Base-by-base conservation (phyloP, 2,888 invertebrate species). In the Melanargia galathea region DNA sequence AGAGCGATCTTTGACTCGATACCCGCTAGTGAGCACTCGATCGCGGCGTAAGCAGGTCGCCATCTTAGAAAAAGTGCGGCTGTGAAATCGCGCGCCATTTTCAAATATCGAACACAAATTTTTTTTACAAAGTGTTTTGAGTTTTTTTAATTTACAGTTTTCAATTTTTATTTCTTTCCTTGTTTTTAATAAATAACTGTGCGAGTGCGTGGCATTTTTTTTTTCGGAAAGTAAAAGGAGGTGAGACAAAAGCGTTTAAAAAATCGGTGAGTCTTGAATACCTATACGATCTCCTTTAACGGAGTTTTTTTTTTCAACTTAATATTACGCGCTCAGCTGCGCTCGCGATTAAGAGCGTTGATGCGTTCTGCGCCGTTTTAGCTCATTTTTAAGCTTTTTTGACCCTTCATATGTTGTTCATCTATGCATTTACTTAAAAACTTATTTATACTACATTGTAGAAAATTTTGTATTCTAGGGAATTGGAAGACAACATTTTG, bases 1-100 rank as follows among this genome's bases (percentile, higher is more conserved):
- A 89, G 88, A 87, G 87, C 83, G 84, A 77, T 82, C 79, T 77
- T 73, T 69, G 74, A 70, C 62, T 73, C 64, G 70, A 70, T 69
- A 73, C 68, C 76, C 77, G 78, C 69, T 83, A 88, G 88, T 88
- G 73, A 76, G 74, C 75, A 79, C 70, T 75, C 71, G 77, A 71
- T 68, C 73, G 73, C 77, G 76, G 73, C 67, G 70, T 76, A 75
- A 69, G 68, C 65, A 72, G 70, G 74, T 80, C 83, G 84, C 56
- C 48, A 67, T 63, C 54, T 66, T 73, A 72, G 65, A 51, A 74
- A 78, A 76, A 77, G 70, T 67, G 71, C 71, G 80, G 77, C 70
- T 71, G 72, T 76, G 74, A 74, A 79, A 73, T 64, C 75, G 75
- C 81, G 83, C 81, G 82, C 76, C 71, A 67, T 72, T 75, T 77